phyloP scores from a whole-genome alignment of 2,888 invertebrate species.

The Drosophila yooni region DNA sequence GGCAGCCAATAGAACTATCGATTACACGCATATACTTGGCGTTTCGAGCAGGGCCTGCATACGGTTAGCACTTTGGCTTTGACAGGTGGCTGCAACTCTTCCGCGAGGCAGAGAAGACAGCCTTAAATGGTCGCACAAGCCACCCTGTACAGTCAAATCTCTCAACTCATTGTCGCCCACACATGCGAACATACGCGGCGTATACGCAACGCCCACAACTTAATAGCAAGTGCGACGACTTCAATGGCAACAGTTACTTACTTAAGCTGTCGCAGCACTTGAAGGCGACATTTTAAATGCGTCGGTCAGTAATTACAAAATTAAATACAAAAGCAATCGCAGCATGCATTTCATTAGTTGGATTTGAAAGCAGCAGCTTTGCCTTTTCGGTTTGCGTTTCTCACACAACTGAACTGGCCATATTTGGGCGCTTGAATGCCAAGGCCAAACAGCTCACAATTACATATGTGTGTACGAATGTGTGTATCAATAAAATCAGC shows the following conservation, averaged over 20 bases:
- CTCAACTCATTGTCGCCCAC: constrained; percentile 38
- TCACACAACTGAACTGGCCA: constrained; percentile 65
- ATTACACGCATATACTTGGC: constrained; percentile 31
- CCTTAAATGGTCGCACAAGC: constrained; percentile 55
- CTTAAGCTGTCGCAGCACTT: constrained; percentile 10
- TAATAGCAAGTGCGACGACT: constrained; percentile 21
- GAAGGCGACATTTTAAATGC: constrained; percentile 31
- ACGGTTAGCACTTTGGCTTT: constrained; percentile 33
- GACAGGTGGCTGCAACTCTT: constrained; percentile 54
- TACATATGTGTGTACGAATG: constrained; percentile 22
- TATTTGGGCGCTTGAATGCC: constrained; percentile 78
- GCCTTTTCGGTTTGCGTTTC: constrained; percentile 45
- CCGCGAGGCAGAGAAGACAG: constrained; percentile 41
- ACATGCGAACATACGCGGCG: constrained; percentile 33
- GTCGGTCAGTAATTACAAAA: constrained; percentile 52
- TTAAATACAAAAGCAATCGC: constrained; percentile 22
- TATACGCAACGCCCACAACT: constrained; percentile 59
- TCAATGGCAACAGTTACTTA: constrained; percentile 45
- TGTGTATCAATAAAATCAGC: constrained; percentile 21
- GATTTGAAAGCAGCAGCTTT: constrained; percentile 35
- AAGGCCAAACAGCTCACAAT: constrained; percentile 59
- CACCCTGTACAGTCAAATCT: constrained; percentile 20
- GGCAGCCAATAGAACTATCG: constrained; percentile 54
- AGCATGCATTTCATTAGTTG: constrained; percentile 56
- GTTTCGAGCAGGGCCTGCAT: constrained; percentile 65